A percentile compares a stretch with the other conserved stretches of the same genome.
Evolutionary conservation across 2,797 vertebrate genomes (phyloP).

Genomic region (Sylvia borin): DNA sequence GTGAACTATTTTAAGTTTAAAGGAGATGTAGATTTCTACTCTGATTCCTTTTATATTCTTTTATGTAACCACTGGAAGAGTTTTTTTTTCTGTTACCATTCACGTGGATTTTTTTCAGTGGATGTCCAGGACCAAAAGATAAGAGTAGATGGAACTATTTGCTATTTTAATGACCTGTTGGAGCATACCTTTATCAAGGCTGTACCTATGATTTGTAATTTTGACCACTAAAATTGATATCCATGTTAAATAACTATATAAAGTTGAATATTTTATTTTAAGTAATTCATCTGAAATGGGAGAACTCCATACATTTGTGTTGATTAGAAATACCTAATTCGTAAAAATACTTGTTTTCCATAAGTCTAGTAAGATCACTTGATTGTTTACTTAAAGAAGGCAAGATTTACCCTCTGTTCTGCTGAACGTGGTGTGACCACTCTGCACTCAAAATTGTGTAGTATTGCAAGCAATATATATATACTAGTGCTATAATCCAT

Average conservation of each 20-base stretch:
- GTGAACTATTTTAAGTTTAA: background rate
- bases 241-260: background rate
- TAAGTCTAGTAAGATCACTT: background rate
- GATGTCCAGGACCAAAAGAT: background rate
- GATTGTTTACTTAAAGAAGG: background rate
- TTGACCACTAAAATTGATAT: background rate
- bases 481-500: background rate
- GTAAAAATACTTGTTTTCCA: background rate
- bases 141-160: background rate
- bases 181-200: background rate
- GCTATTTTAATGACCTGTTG: slow-evolving; percentile 48
- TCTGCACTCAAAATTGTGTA: background rate
- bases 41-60: background rate
- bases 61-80: background rate
- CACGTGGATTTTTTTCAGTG: background rate
- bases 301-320: background rate
- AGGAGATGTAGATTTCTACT: background rate
- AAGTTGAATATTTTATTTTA: background rate
- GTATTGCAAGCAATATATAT: background rate
- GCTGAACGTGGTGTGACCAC: background rate
- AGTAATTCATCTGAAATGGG: background rate
- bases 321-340: background rate
- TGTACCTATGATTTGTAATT: background rate
- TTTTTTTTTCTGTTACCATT: background rate
- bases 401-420: background rate